A percentile compares a stretch with the other conserved stretches of the same genome.
These are phyloP conservation scores for Steinernema khuongi DNA, from an alignment of 1,140 invertebrate genomes.

Conservation along the genomic window DNA sequence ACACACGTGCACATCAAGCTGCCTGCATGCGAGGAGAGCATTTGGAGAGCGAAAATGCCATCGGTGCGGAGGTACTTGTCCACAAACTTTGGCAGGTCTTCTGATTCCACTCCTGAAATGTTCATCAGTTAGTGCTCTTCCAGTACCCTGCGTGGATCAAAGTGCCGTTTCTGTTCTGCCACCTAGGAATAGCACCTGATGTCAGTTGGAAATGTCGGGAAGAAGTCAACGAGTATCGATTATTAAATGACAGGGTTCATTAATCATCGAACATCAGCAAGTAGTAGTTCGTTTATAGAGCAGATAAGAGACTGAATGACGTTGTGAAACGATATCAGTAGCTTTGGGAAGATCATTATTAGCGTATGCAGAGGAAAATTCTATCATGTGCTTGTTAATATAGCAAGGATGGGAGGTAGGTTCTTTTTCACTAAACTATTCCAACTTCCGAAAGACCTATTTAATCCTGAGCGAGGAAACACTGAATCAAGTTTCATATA, in stretches of 20 bases:
- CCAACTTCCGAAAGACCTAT: too few relatives aligned
- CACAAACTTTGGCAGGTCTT: constrained; percentile 42
- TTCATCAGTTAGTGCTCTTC: neutral
- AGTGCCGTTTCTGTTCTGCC: neutral
- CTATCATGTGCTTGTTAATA: too few relatives aligned
- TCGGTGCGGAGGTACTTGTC: constrained; percentile 55
- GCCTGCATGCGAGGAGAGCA: constrained; percentile 55
- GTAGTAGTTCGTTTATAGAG: too few relatives aligned
- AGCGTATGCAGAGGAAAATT: too few relatives aligned
- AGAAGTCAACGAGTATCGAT: neutral
- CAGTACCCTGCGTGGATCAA: neutral
- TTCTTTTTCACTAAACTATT: too few relatives aligned
- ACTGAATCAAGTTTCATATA: too few relatives aligned
- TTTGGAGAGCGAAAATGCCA: constrained; percentile 57
- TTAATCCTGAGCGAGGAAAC: too few relatives aligned
- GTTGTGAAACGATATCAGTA: too few relatives aligned
- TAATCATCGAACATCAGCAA: too few relatives aligned
- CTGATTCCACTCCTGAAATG: neutral
- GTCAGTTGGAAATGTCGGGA: neutral
- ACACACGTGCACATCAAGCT: constrained; percentile 47
- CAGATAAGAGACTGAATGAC: too few relatives aligned
- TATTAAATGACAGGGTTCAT: constrained; percentile 19
- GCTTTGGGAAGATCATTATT: too few relatives aligned
- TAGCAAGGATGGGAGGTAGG: too few relatives aligned
- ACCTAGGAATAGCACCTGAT: neutral